Conservation (phyloP, 2,797 vertebrate genomes). For the Amphiprion clarkii region DNA sequence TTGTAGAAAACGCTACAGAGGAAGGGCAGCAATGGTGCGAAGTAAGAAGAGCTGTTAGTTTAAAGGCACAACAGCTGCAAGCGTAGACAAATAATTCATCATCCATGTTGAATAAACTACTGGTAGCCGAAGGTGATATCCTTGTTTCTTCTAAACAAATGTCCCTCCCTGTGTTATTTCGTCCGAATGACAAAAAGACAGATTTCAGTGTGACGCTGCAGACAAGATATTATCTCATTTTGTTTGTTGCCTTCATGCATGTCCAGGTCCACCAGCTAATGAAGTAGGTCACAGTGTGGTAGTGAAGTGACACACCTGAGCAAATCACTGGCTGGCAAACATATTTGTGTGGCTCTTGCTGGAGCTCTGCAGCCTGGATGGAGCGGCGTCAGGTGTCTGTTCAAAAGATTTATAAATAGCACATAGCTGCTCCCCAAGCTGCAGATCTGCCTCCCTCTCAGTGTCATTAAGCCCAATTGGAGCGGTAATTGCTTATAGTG, state of each 20-base stretch:
- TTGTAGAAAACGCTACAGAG: too few species aligned
- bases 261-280: slow-evolving; percentile 33
- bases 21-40: too few species aligned
- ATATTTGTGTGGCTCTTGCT: slow-evolving; percentile 35
- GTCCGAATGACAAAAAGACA: slow-evolving; percentile 3
- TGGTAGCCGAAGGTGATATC: too few species aligned
- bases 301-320: slow-evolving; percentile 55
- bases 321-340: slow-evolving; percentile 50
- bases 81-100: too few species aligned
- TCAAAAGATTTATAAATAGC: slow-evolving; percentile 81
- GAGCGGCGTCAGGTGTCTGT: slow-evolving; percentile 76
- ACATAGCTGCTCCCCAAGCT: slow-evolving; percentile 68
- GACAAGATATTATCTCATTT: slow-evolving; percentile 10
- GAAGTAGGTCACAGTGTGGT: slow-evolving; percentile 58
- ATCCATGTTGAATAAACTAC: too few species aligned
- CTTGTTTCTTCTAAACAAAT: too few species aligned
- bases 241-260: slow-evolving; percentile 10
- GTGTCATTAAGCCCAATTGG: slow-evolving; percentile 82
- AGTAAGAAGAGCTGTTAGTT: too few species aligned
- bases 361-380: slow-evolving; percentile 57
- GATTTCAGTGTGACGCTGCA: slow-evolving; percentile 15
- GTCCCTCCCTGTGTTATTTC: not conserved
- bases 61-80: too few species aligned
- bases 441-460: slow-evolving; percentile 70
- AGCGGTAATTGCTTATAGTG: slow-evolving; percentile 80